Base-by-base conservation (phyloP, 2,113 vertebrate species). In the Gadus macrocephalus region DNA sequence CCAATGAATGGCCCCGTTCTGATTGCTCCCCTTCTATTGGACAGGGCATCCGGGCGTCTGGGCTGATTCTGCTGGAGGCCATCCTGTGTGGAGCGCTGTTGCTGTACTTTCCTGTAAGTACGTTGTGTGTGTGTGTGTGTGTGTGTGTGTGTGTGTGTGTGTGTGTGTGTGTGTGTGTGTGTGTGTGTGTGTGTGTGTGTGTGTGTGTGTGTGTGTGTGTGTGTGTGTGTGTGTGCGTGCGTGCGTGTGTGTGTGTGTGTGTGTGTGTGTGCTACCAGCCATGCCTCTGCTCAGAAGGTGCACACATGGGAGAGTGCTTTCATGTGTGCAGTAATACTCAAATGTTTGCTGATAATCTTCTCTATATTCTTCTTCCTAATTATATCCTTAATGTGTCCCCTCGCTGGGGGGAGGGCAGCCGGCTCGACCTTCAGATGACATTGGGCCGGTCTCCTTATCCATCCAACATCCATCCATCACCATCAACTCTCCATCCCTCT, bases 91-190 rank as follows among this genome's bases (percentile, higher is more conserved):
- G 96, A 71, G 93, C 94, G 22, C 87, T 97, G 70, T 93, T 97
- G 75, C 93, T 98, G 4, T 96, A 98, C 88, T 95, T 97, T 72
- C 95, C 95, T 0, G 96, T 97, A 91, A 96, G 96, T n/a, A 68
- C 27, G 17, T 12, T 1, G 12, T 31, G 9, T 68, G 5, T 59
- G 55, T 35, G 53, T 38, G 17, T n/a, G 17, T 61, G 9, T 14
- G 64, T 16, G 15, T 70, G 38, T 38, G 53, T 0, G 35, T 2
- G 2, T 31, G 49, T 35, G 58, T 61, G 62, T 35, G 60, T 31
- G 58, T 63, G 27, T 35, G 70, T 61, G 67, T 67, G 62, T 61
- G 60, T 66, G 56, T 62, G 58, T 6, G 67, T 38, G 17, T n/a
- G 17, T 61, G 9, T 14, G 64, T 16, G 15, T 70, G 38, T 38